Conservation (phyloP, 2,797 vertebrate species). For the Botia kubotai region DNA sequence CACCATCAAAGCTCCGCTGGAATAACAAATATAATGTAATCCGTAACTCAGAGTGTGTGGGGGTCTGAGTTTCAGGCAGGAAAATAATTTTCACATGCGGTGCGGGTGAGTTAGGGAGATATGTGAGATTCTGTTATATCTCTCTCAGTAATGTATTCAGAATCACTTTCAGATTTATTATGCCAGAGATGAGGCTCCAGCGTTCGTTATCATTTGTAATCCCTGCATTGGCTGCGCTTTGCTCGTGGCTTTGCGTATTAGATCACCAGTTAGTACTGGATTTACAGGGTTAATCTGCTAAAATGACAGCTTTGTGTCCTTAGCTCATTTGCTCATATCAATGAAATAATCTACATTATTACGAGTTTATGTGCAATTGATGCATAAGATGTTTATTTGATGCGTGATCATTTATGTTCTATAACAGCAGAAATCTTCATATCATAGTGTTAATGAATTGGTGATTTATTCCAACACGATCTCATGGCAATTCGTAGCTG, state of each 20-base stretch:
- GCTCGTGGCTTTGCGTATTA: constrained; percentile 42
- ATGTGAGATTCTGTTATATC: constrained; percentile 34
- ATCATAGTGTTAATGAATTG: constrained; percentile 1
- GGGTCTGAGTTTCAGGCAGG: constrained; percentile 50
- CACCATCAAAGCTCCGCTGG: constrained; percentile 49
- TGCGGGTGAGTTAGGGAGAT: constrained; percentile 47
- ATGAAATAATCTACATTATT: constrained; percentile 9
- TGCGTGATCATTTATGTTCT: constrained; percentile 16
- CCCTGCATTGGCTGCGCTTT: constrained; percentile 26
- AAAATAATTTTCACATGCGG: constrained; percentile 56
- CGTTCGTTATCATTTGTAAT: constrained; percentile 39
- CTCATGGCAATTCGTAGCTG: neutral
- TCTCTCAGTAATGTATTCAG: constrained; percentile 39
- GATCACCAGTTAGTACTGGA: constrained; percentile 34
- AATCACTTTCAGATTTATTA: constrained; percentile 37
- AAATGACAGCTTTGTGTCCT: constrained; percentile 5
- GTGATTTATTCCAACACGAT: constrained; percentile 8
- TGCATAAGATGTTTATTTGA: constrained; percentile 26
- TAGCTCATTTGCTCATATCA: neutral
- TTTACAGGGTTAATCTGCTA: constrained; percentile 33
- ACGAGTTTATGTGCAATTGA: constrained; percentile 19
- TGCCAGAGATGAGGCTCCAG: neutral
- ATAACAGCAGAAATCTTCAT: neutral
- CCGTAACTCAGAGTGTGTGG: constrained; percentile 30
- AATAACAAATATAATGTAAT: constrained; percentile 58